phyloP scores from a whole-genome alignment of 2,888 invertebrate genomes.

The Cosmorhoe ocellata region DNA sequence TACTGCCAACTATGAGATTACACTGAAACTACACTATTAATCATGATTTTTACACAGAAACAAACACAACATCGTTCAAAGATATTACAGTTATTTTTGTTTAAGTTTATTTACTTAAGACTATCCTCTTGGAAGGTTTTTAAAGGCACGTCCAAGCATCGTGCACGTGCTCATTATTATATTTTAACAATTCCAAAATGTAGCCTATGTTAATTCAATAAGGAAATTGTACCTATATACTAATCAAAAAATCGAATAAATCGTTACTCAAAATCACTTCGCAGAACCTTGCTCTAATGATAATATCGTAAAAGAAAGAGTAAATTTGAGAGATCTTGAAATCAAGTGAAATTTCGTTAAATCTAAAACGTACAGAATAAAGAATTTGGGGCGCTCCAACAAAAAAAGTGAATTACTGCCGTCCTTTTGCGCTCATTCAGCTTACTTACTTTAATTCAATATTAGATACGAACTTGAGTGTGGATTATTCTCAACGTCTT shows the following conservation, averaged over 20 bases:
- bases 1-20: slow-evolving; percentile 8
- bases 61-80: too few relatives aligned
- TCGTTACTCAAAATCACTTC: slow-evolving; percentile 18
- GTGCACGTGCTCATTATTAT: too few relatives aligned
- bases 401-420: slow-evolving; percentile 48
- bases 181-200: too few relatives aligned
- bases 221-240: too few relatives aligned
- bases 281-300: slow-evolving; percentile 25
- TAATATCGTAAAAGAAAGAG: slow-evolving; percentile 41
- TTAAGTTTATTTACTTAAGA: too few relatives aligned
- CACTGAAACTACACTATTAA: too few relatives aligned
- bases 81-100: too few relatives aligned
- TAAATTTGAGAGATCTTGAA: slow-evolving; percentile 50
- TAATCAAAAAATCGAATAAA: slow-evolving; percentile 25
- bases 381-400: slow-evolving; percentile 39
- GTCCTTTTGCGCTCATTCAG: slow-evolving; percentile 43
- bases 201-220: too few relatives aligned
- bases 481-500: slow-evolving; percentile 29
- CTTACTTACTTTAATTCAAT: slow-evolving; percentile 49
- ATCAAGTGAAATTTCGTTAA: slow-evolving; percentile 60
- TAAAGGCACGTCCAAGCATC: too few relatives aligned
- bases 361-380: slow-evolving; percentile 44
- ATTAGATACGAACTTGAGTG: slow-evolving; percentile 33
- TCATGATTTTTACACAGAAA: too few relatives aligned
- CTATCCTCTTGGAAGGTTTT: too few relatives aligned